Percentiles rank a stretch among this genome's conserved stretches.
These are phyloP conservation scores for Ardeotis arabs DNA, from an alignment of 2,113 vertebrate species.

Conservation along the genomic window DNA sequence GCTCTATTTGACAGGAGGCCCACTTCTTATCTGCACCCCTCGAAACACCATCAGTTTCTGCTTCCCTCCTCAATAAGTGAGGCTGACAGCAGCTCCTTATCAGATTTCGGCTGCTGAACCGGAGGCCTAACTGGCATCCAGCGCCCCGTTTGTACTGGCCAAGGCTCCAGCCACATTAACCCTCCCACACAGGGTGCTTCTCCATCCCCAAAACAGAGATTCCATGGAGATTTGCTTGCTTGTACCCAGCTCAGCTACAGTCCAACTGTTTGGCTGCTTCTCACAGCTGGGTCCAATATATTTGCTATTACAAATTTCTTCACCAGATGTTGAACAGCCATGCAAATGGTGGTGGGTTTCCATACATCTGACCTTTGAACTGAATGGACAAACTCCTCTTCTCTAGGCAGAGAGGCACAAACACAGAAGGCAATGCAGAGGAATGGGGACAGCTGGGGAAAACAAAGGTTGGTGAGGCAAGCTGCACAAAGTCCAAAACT, in stretches of 20 bases:
- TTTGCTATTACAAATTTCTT: neutral
- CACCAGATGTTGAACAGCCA: neutral
- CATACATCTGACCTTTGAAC: neutral
- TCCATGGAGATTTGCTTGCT: neutral
- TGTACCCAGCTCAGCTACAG: neutral
- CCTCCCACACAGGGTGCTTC: neutral
- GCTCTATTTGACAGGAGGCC: conserved; percentile 81
- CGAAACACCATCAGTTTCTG: conserved; percentile 53
- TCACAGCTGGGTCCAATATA: neutral
- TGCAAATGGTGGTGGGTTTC: neutral
- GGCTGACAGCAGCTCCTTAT: conserved; percentile 77
- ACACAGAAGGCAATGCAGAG: neutral
- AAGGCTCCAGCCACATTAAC: neutral
- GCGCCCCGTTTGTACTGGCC: neutral
- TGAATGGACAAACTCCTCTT: neutral
- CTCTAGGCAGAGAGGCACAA: neutral
- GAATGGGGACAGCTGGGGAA: neutral
- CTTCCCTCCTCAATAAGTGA: conserved; percentile 59
- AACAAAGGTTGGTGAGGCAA: neutral
- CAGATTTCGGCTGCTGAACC: conserved; percentile 79
- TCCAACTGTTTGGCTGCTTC: neutral
- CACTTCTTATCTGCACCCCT: conserved; percentile 79
- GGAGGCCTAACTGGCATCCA: neutral
- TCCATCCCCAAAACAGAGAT: neutral
- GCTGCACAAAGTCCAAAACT: neutral